These are phyloP conservation scores for Trisateles emortualis DNA, from an alignment of 2,888 invertebrate genomes.

Conservation along the genomic window DNA sequence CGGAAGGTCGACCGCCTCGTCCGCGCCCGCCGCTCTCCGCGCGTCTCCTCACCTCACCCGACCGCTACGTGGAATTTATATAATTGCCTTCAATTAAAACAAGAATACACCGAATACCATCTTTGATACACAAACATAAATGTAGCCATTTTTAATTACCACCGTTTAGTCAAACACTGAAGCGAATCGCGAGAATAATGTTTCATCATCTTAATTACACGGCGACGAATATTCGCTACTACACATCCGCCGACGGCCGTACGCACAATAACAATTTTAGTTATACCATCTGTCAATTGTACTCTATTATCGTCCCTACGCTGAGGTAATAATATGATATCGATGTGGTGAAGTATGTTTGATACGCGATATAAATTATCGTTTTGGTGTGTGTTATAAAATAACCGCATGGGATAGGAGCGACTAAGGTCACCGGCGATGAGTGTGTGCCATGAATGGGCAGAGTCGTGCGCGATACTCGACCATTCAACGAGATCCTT, in stretches of 20 bases:
- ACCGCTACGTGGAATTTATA: slow-evolving; percentile 84
- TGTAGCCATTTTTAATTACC: slow-evolving; percentile 46
- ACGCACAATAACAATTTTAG: slow-evolving; percentile 36
- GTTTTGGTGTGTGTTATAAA: slow-evolving; percentile 48
- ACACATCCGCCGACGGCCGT: slow-evolving; percentile 41
- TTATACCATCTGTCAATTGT: slow-evolving; percentile 30
- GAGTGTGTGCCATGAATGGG: slow-evolving; percentile 72
- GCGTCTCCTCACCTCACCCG: slow-evolving; percentile 49
- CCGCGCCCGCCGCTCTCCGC: slow-evolving; percentile 49
- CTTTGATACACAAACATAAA: slow-evolving; percentile 55
- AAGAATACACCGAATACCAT: slow-evolving; percentile 70
- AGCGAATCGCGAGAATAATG: slow-evolving; percentile 36
- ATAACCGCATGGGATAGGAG: slow-evolving; percentile 59
- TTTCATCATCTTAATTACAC: slow-evolving; percentile 53
- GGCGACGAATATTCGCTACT: slow-evolving; percentile 59
- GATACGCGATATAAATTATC: slow-evolving; percentile 37
- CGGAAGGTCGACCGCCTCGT: slow-evolving; percentile 82
- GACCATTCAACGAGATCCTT: slow-evolving; percentile 72
- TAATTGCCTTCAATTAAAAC: slow-evolving; percentile 84
- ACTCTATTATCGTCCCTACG: slow-evolving; percentile 24
- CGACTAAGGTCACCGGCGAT: slow-evolving; percentile 67
- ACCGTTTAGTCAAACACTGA: slow-evolving; percentile 40
- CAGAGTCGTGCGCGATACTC: slow-evolving; percentile 58
- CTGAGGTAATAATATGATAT: slow-evolving; percentile 17
- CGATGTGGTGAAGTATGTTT: slow-evolving; percentile 24